A percentile compares a stretch with the other conserved stretches of the same genome.
Conservation (phyloP, 1,140 invertebrate species). For the Drosophila sulfurigaster region DNA sequence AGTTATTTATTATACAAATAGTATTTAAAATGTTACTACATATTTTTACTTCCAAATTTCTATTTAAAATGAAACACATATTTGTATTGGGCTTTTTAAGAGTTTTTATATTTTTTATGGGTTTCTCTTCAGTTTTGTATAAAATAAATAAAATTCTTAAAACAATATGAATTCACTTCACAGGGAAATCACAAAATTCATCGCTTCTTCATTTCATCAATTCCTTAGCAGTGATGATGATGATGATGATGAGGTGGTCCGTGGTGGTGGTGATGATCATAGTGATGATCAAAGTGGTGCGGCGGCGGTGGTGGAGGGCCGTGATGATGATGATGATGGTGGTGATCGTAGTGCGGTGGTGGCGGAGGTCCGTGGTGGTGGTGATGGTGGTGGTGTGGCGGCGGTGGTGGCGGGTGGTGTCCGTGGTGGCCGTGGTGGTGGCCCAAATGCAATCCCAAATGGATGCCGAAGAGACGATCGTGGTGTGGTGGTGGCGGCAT, state of each 20-base stretch:
- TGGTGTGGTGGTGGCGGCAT: slow-evolving; percentile 69
- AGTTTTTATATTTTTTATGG: slow-evolving; percentile 6
- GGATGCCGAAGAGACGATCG: slow-evolving; percentile 68
- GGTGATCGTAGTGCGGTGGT: slow-evolving; percentile 22
- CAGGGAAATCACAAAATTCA: not conserved
- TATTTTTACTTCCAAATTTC: not conserved
- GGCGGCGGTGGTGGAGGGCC: slow-evolving; percentile 42
- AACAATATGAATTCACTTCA: slow-evolving; percentile 23
- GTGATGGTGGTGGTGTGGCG: slow-evolving; percentile 35
- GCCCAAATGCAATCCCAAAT: slow-evolving; percentile 57
- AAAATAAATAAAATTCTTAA: slow-evolving; percentile 66
- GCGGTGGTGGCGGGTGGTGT: slow-evolving; percentile 39
- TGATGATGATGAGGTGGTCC: slow-evolving; percentile 56
- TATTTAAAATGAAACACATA: not conserved
- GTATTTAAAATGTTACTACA: no score
- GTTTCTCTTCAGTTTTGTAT: not conserved
- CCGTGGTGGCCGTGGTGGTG: slow-evolving; percentile 47
- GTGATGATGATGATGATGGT: slow-evolving; percentile 59
- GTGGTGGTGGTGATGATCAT: slow-evolving; percentile 46
- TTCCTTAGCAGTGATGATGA: slow-evolving; percentile 56
- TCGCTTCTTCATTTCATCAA: not conserved
- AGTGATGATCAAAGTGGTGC: slow-evolving; percentile 34
- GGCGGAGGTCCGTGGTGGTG: slow-evolving; percentile 45
- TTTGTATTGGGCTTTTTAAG: not conserved
- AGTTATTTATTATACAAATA: no score